phyloP scores from a whole-genome alignment of 2,113 vertebrate genomes.

The Glaucidium brasilianum region DNA sequence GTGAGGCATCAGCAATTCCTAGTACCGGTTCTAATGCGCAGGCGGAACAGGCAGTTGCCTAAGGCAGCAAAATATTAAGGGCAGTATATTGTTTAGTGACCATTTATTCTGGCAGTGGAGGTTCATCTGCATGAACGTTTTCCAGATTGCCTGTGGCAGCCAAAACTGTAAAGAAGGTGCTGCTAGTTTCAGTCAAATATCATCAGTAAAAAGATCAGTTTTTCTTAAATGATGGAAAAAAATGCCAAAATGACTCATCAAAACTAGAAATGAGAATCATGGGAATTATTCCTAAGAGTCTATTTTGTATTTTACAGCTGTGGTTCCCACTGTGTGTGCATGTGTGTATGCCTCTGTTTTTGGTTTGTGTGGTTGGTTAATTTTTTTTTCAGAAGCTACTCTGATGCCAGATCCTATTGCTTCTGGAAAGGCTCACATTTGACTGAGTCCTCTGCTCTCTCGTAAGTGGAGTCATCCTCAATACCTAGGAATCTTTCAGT shows the following conservation, averaged over 20 bases:
- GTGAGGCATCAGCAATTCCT: fast-evolving
- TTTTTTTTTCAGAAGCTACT: background rate
- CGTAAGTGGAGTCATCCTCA: background rate
- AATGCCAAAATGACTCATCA: background rate
- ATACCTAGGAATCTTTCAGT: background rate
- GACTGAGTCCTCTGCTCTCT: background rate
- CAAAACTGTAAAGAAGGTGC: background rate
- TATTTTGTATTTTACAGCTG: background rate
- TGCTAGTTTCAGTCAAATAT: background rate
- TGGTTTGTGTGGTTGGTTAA: background rate
- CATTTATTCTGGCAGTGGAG: background rate
- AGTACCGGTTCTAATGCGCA: background rate
- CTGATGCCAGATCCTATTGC: background rate
- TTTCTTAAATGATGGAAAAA: background rate
- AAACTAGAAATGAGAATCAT: background rate
- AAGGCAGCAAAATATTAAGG: background rate
- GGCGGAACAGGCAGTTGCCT: background rate
- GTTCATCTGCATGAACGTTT: background rate
- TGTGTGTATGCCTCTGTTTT: fast-evolving
- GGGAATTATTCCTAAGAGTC: background rate
- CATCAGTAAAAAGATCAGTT: background rate
- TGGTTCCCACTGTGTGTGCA: background rate
- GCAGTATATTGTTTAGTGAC: background rate
- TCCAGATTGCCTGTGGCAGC: background rate
- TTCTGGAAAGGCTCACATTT: background rate